Evolutionary conservation across 2,797 vertebrate species (phyloP).

Genomic region (Microcaecilia unicolor): DNA sequence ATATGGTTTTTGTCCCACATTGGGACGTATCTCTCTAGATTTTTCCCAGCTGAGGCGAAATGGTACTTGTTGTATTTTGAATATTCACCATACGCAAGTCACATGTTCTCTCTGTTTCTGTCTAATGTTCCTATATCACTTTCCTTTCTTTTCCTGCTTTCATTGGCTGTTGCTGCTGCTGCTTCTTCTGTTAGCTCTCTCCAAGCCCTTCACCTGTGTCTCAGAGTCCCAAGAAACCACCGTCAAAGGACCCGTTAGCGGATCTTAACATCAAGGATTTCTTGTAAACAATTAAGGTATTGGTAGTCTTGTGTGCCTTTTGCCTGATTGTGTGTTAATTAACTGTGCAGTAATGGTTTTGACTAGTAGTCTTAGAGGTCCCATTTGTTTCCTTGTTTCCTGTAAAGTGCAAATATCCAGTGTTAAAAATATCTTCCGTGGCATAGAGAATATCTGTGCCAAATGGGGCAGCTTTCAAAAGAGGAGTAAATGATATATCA

Average conservation of each 20-base stretch:
- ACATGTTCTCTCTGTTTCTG: conserved; percentile 1
- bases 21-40: no score
- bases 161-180: no score
- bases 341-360: no score
- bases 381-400: no score
- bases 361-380: no score
- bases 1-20: no score
- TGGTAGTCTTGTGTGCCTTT: conserved; percentile 15
- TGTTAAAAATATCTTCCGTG: no score
- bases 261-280: conserved; percentile 99
- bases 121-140: conserved; percentile 36
- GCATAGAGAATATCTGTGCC: no score
- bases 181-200: conserved; percentile 68
- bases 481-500: no score
- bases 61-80: conserved; percentile 10
- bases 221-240: conserved; percentile 94
- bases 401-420: no score
- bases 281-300: conserved; percentile 85
- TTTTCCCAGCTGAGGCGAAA: no score
- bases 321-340: conserved; percentile 18
- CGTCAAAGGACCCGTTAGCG: conserved; percentile 95
- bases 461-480: no score
- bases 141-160: conserved; percentile 38
- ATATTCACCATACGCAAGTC: conserved; percentile 12
- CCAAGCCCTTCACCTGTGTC: conserved; percentile 77